Evolutionary conservation across 2,113 vertebrate species (phyloP).

Genomic region (Corythornis cristatus): DNA sequence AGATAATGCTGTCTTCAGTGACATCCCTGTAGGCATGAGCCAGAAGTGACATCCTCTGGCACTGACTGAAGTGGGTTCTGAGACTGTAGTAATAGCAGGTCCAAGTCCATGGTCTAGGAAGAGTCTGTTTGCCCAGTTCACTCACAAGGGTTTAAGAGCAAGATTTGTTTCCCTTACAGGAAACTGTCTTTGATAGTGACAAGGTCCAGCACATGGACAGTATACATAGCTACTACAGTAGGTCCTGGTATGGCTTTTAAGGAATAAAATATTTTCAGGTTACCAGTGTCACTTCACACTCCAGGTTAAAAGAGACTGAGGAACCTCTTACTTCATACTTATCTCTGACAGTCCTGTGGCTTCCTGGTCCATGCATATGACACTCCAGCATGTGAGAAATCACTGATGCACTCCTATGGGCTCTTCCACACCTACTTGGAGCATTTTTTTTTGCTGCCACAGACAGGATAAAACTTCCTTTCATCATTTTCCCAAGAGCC

Average conservation of each 20-base stretch:
- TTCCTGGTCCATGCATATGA: not conserved
- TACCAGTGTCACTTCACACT: not conserved
- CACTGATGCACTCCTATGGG: accelerated
- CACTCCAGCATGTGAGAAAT: not conserved
- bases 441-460: not conserved
- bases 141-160: not conserved
- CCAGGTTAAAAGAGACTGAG: not conserved
- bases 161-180: not conserved
- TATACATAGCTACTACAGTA: not conserved
- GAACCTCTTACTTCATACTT: not conserved
- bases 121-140: not conserved
- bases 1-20: not conserved
- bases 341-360: not conserved
- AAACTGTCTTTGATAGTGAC: not conserved
- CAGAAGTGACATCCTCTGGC: not conserved
- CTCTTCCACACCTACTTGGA: not conserved
- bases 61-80: not conserved
- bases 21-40: not conserved
- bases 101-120: not conserved
- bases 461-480: not conserved
- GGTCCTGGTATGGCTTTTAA: not conserved
- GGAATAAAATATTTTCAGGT: not conserved
- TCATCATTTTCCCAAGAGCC: not conserved
- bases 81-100: not conserved
- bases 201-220: not conserved